Percentiles rank a stretch among this genome's conserved stretches.
Conservation (phyloP, 2,113 vertebrate species). For the Chiloscyllium plagiosum region DNA sequence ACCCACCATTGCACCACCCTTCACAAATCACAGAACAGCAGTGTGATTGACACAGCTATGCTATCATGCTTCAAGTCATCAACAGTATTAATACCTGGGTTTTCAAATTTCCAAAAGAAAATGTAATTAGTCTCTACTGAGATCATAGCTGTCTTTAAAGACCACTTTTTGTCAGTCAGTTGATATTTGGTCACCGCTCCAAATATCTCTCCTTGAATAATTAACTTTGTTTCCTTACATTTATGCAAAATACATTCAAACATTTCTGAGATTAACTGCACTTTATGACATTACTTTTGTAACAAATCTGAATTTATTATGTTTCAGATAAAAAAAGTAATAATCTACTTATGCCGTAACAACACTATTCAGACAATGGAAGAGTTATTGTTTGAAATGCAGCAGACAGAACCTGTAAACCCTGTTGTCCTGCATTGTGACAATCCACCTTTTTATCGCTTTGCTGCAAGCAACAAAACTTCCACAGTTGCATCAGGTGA, state of each 20-base stretch:
- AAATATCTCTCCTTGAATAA: neutral
- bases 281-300: neutral
- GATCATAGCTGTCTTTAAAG: neutral
- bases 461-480: conserved; percentile 86
- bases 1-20: neutral
- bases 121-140: too few relatives aligned
- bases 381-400: conserved; percentile 92
- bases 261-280: neutral
- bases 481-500: conserved; percentile 85
- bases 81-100: neutral
- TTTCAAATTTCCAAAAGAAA: too few relatives aligned
- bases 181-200: neutral
- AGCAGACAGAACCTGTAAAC: conserved; percentile 94
- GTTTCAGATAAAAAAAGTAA: conserved; percentile 92
- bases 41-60: neutral
- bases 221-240: neutral
- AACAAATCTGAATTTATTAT: conserved; percentile 13
- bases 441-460: conserved; percentile 94
- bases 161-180: neutral
- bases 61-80: neutral
- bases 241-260: neutral
- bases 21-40: neutral
- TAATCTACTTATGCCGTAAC: conserved; percentile 90
- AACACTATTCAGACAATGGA: conserved; percentile 99
- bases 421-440: conserved; percentile 93